phyloP scores from a whole-genome alignment of 2,888 invertebrate genomes.

The Xylocampa areola region DNA sequence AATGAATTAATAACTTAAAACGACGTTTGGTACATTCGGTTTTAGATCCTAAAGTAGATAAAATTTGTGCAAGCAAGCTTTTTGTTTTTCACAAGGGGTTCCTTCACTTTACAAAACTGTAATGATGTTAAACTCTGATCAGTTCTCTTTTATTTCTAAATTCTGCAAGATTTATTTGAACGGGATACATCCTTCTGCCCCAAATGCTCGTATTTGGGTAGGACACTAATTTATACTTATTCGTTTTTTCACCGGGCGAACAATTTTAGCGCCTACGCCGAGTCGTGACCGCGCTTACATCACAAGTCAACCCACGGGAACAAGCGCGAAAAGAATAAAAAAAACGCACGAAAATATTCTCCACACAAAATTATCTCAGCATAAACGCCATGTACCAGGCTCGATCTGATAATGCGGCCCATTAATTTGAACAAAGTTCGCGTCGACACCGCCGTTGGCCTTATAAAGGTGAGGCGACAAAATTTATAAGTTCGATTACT shows the following conservation, averaged over 20 bases:
- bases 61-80: too few relatives aligned
- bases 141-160: background rate
- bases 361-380: constrained; percentile 87
- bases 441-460: constrained; percentile 88
- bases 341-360: constrained; percentile 70
- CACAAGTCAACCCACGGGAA: constrained; percentile 65
- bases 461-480: constrained; percentile 90
- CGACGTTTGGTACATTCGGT: too few relatives aligned
- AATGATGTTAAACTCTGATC: constrained; percentile 5
- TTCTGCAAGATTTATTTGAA: constrained; percentile 14
- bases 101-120: too few relatives aligned
- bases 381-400: constrained; percentile 89
- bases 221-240: constrained; percentile 54
- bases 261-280: constrained; percentile 67
- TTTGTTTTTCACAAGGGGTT: too few relatives aligned
- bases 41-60: too few relatives aligned
- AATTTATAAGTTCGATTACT: constrained; percentile 90
- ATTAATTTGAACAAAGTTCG: constrained; percentile 89
- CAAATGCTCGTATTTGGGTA: constrained; percentile 49
- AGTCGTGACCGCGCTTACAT: constrained; percentile 60
- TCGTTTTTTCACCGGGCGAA: constrained; percentile 49
- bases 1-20: too few relatives aligned
- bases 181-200: constrained; percentile 15
- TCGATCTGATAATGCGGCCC: constrained; percentile 89
- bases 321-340: constrained; percentile 77